Evolutionary conservation across 2,113 vertebrate genomes (phyloP).

Genomic region (Phalacrocorax brasilianus): DNA sequence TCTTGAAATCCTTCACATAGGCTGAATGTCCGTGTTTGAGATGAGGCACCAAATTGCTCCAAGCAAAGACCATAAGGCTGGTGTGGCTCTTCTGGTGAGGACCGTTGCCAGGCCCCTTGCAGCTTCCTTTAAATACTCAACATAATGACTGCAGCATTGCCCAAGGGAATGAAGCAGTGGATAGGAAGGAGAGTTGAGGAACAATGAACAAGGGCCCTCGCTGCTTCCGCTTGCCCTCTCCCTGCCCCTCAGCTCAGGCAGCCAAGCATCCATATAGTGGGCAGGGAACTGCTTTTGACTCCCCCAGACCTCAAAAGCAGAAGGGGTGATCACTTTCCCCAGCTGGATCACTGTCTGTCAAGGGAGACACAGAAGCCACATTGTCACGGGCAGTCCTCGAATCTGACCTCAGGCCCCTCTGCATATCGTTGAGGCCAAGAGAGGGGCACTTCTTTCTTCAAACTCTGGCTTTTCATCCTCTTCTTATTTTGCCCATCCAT

Average conservation of each 20-base stretch:
- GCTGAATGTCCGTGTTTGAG: neutral
- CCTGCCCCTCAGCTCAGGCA: neutral
- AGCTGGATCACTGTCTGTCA: neutral
- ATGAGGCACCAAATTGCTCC: neutral
- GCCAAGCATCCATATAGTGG: neutral
- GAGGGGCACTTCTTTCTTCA: neutral
- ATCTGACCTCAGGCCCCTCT: neutral
- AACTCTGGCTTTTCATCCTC: neutral
- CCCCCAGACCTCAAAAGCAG: neutral
- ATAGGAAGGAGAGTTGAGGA: neutral
- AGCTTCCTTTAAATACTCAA: neutral
- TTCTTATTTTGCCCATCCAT: neutral
- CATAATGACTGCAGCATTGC: neutral
- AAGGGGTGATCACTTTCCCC: neutral
- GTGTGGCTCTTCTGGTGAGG: neutral
- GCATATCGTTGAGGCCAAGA: neutral
- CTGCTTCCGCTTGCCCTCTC: neutral
- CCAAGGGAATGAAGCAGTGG: neutral
- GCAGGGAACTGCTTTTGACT: neutral
- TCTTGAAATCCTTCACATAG: neutral
- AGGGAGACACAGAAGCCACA: neutral
- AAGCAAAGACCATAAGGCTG: neutral
- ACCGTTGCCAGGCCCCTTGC: neutral
- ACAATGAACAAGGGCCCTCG: neutral
- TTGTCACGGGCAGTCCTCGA: neutral